Conservation (phyloP, 2,888 invertebrate species). For the Gortyna flavago region DNA sequence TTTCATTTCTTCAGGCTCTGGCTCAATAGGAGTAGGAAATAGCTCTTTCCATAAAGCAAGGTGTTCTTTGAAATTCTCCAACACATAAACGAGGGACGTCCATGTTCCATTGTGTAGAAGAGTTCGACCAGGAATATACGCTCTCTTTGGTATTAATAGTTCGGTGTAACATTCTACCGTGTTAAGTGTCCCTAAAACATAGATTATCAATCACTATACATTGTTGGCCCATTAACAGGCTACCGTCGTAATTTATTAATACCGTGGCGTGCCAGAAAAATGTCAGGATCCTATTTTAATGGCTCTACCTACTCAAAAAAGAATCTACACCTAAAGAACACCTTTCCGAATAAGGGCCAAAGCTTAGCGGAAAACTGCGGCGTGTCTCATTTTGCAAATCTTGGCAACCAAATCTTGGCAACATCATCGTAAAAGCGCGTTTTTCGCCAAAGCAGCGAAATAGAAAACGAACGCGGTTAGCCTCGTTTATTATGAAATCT, state of each 20-base stretch:
- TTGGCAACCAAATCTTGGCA: neutral
- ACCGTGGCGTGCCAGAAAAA: neutral
- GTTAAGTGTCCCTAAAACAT: conserved; percentile 71
- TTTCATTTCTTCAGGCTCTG: conserved; percentile 69
- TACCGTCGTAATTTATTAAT: neutral
- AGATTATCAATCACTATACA: neutral
- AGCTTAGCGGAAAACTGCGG: neutral
- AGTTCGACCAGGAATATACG: conserved; percentile 72
- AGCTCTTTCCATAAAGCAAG: conserved; percentile 68
- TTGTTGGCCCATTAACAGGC: neutral
- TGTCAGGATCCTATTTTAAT: neutral
- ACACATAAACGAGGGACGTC: conserved; percentile 75
- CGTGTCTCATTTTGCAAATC: neutral
- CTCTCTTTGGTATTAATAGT: conserved; percentile 72
- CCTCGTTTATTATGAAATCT: neutral
- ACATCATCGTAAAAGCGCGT: neutral
- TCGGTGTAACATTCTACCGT: conserved; percentile 76
- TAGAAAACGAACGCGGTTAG: neutral
- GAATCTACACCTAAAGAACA: neutral
- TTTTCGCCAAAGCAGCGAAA: neutral
- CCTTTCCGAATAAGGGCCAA: neutral
- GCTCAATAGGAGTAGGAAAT: conserved; percentile 68
- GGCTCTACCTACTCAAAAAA: neutral
- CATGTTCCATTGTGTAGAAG: conserved; percentile 79
- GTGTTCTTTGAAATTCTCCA: conserved; percentile 70